A percentile compares a stretch with the other conserved stretches of the same genome.
Conservation (phyloP, 2,888 invertebrate genomes). For the Omphaloscelis lunosa region DNA sequence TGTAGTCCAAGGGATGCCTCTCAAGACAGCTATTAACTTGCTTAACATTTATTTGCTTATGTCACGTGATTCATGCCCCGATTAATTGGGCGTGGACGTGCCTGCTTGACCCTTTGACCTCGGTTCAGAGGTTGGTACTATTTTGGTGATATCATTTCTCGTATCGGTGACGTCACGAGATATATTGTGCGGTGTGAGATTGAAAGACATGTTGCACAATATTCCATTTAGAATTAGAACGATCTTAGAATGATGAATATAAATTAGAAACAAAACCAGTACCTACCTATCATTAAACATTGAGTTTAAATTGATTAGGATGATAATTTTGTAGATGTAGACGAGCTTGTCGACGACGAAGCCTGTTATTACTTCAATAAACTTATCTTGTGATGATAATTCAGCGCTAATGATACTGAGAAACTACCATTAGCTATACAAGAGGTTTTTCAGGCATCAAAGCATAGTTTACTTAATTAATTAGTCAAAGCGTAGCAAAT, state of each 20-base stretch:
- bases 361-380: neutral
- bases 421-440: neutral
- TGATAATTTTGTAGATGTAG: neutral
- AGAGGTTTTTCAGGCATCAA: neutral
- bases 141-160: conserved; percentile 33
- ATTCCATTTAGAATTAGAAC: neutral
- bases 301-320: neutral
- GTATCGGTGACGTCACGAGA: conserved; percentile 23
- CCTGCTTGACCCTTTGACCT: conserved; percentile 45
- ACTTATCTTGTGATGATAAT: neutral
- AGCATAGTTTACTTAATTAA: conserved; percentile 18
- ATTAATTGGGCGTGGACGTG: conserved; percentile 61
- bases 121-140: conserved; percentile 28
- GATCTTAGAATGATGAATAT: neutral
- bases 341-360: neutral
- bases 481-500: conserved; percentile 17
- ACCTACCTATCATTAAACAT: neutral
- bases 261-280: neutral
- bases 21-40: conserved; percentile 67
- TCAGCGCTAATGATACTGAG: neutral
- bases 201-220: neutral
- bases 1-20: conserved; percentile 49
- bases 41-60: conserved; percentile 63
- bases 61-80: conserved; percentile 64
- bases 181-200: neutral